Conservation (phyloP, 2,113 vertebrate genomes). For the Tragelaphus buxtoni region DNA sequence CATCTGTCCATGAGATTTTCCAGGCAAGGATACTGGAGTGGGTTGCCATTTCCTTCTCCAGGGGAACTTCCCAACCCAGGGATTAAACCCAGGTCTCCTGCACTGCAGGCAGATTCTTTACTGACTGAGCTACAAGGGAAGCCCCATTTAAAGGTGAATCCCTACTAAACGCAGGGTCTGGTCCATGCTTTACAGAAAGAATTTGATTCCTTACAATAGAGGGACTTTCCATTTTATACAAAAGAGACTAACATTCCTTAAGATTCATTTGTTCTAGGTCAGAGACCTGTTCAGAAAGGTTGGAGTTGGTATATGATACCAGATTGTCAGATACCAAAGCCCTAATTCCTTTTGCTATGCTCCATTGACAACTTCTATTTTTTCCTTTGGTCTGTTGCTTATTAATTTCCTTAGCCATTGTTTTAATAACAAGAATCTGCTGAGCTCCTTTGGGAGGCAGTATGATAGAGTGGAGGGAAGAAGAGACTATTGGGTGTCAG, state of each 20-base stretch:
- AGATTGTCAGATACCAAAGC: not conserved
- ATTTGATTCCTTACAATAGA: not conserved
- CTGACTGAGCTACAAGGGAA: not conserved
- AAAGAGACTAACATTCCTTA: not conserved
- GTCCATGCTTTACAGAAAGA: not conserved
- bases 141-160: not conserved
- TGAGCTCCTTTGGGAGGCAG: not conserved
- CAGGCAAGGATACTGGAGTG: not conserved
- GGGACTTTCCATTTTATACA: not conserved
- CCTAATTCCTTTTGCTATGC: not conserved
- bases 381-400: not conserved
- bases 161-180: not conserved
- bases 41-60: not conserved
- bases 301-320: not conserved
- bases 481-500: not conserved
- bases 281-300: not conserved
- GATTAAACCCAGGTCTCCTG: rapidly evolving
- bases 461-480: rapidly evolving
- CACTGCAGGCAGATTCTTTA: not conserved
- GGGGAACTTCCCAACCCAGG: not conserved
- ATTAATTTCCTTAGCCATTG: not conserved
- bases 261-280: not conserved
- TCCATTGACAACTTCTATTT: not conserved
- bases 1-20: not conserved
- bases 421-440: not conserved